A percentile compares a stretch with the other conserved stretches of the same genome.
Conservation (phyloP, 2,797 vertebrate genomes). For the Liasis olivaceus region DNA sequence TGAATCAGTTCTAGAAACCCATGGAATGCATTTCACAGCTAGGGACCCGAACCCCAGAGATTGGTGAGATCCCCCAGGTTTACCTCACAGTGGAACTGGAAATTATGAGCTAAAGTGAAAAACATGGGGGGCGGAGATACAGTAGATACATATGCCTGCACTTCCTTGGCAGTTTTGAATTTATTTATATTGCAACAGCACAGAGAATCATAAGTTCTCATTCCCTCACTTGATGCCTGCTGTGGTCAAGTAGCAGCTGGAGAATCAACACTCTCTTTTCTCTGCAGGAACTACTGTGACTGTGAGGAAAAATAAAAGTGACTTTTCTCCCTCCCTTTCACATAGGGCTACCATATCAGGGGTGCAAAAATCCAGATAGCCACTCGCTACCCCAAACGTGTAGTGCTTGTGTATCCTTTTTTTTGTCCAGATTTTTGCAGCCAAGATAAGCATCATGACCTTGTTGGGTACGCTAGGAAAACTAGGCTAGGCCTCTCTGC, state of each 20-base stretch:
- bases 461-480: not conserved
- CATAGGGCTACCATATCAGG: not conserved
- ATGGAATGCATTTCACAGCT: not conserved
- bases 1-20: not conserved
- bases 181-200: not conserved
- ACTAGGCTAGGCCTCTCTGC: not conserved
- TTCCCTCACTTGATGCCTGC: not conserved
- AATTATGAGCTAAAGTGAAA: not conserved
- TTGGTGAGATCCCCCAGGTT: not conserved
- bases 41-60: not conserved
- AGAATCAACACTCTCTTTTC: not conserved
- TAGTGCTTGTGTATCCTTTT: not conserved
- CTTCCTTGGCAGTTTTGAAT: not conserved
- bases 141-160: not conserved
- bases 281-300: too few relatives aligned
- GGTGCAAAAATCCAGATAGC: not conserved
- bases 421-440: not conserved
- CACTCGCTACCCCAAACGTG: not conserved
- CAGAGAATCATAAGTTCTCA: not conserved
- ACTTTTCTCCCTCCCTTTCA: not conserved
- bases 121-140: not conserved
- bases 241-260: not conserved
- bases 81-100: not conserved
- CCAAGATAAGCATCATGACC: not conserved
- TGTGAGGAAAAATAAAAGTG: not conserved